Percentiles rank a stretch among this genome's conserved stretches.
Conservation (phyloP, 2,113 vertebrate species). For the Pomatorhinus ruficollis region DNA sequence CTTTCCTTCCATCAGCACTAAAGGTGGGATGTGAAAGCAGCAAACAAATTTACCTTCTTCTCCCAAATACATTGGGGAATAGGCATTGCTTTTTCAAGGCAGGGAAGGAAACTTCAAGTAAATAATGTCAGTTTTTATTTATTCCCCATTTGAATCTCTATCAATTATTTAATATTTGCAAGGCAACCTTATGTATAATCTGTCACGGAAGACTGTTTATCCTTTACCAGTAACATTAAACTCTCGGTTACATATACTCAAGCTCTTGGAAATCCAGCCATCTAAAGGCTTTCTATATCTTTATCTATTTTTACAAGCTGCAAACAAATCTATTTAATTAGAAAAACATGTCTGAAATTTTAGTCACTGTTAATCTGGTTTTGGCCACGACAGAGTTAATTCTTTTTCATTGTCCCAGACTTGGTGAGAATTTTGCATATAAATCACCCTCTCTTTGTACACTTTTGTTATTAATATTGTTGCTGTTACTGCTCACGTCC, state of each 20-base stretch:
- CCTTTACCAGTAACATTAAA: conserved; percentile 26
- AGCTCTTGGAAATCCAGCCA: neutral
- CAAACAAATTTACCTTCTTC: neutral
- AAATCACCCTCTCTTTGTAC: neutral
- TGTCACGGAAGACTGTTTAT: conserved; percentile 18
- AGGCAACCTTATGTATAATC: neutral
- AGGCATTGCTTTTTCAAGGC: neutral
- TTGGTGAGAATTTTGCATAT: neutral
- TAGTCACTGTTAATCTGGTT: neutral
- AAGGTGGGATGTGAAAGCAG: neutral
- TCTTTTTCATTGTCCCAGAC: neutral
- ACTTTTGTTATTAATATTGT: neutral
- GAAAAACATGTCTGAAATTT: neutral
- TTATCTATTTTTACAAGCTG: conserved; percentile 7
- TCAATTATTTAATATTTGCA: conserved; percentile 18
- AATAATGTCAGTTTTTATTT: neutral
- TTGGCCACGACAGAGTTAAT: neutral
- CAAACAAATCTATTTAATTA: conserved; percentile 48
- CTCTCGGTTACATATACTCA: neutral
- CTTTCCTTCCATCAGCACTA: neutral
- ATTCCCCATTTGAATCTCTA: neutral
- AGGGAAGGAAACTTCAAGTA: neutral
- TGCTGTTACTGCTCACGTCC: neutral
- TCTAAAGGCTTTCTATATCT: neutral
- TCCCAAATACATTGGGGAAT: neutral